These are phyloP conservation scores for Sardinella longiceps DNA, from an alignment of 2,797 vertebrate genomes.

Conservation along the genomic window DNA sequence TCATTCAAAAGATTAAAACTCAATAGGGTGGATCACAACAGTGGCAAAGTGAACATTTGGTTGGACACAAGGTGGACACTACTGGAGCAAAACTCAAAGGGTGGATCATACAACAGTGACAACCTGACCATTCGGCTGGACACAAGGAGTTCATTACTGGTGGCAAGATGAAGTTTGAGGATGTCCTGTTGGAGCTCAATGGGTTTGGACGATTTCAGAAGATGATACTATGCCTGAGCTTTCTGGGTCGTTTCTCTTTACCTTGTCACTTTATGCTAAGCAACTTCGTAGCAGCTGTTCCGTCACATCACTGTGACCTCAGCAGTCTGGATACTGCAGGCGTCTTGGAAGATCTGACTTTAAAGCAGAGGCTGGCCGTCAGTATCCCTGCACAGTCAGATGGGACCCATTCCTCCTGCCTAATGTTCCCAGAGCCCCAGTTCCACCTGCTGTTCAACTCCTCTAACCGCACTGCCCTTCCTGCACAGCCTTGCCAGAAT, in stretches of 20 bases:
- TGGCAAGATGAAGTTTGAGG: slow-evolving; percentile 85
- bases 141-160: too few relatives aligned
- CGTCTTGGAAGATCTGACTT: slow-evolving; percentile 70
- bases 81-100: not conserved
- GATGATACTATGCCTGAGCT: too few relatives aligned
- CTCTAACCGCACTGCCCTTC: slow-evolving; percentile 42
- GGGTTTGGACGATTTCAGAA: slow-evolving; percentile 85
- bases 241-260: slow-evolving; percentile 75
- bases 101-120: too few relatives aligned
- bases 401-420: slow-evolving; percentile 74
- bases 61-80: not conserved
- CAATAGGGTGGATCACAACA: not conserved
- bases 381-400: slow-evolving; percentile 71
- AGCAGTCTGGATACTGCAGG: slow-evolving; percentile 52
- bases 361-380: slow-evolving; percentile 66
- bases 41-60: not conserved
- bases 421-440: slow-evolving; percentile 76
- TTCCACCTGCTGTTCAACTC: slow-evolving; percentile 62
- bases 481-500: slow-evolving; percentile 67
- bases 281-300: slow-evolving; percentile 81
- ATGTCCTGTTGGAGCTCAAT: slow-evolving; percentile 73
- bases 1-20: not conserved
- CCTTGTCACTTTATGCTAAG: slow-evolving; percentile 84
- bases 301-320: slow-evolving; percentile 78
- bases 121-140: too few relatives aligned